Evolutionary conservation across 2,797 vertebrate species (phyloP), one percentile per base, ranked within the genome.

Genomic region (Nyctibius grandis): DNA sequence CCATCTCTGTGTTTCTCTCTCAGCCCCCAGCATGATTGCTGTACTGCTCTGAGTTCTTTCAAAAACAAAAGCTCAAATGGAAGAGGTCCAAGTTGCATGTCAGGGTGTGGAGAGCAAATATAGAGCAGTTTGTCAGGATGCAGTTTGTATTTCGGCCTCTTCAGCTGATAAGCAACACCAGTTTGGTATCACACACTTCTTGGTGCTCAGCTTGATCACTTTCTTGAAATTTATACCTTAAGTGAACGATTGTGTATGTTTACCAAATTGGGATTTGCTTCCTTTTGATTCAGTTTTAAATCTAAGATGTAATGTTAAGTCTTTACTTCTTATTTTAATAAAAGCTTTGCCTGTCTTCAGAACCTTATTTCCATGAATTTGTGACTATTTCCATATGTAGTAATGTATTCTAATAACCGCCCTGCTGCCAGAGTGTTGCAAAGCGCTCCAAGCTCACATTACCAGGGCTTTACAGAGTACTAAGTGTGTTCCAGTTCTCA

Each of bases 401-500:
- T 9, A 59, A 23, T 9, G 6, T 16, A 11, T 59, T 50, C 15
- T 56, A 74, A 57, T 33, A 34, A n/a, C 31, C 3, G 5, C 21
- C 36, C 11, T 5, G 2, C 40, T 88, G 56, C 53, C 77, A 78
- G 69, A 60, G 60, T 5, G 1, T 2, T 1, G 5, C 1, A 4
- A 33, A 78, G 20, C 1, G 0, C 54, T 86, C 65, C 42, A 75
- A 38, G 57, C 10, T 70, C 18, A 9, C 14, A 51, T 88, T 86
- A 90, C 48, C 69, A 57, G 48, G 36, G 34, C 14, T 91, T 60
- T 31, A 10, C 13, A 34, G 45, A 70, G 9, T 5, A 22, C n/a
- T 64, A n/a, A n/a, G 36, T 2, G 9, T 1, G 3, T 16, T 91
- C 90, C 75, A 77, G n/a, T 10, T 93, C 89, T 45, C 36, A 40